A percentile compares a stretch with the other conserved stretches of the same genome.
phyloP scores from a whole-genome alignment of 2,888 invertebrate species.

The Lycophotia porphyrea region DNA sequence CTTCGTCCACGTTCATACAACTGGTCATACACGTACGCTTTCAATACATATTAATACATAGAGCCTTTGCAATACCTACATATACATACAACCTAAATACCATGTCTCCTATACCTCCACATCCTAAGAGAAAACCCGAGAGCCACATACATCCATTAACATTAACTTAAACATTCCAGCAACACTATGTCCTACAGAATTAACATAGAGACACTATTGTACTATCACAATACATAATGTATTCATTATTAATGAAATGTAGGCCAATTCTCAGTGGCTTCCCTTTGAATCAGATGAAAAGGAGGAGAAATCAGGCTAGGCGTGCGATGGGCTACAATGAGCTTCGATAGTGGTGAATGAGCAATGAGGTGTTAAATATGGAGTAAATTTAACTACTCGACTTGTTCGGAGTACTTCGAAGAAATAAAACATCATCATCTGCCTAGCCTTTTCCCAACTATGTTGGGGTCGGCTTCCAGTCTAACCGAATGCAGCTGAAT shows the following conservation, averaged over 20 bases:
- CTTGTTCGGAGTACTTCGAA: neutral
- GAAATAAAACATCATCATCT: no score
- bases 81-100: neutral
- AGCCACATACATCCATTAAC: slow-evolving; percentile 50
- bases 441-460: no score
- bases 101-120: slow-evolving; percentile 1
- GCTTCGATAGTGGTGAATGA: slow-evolving; percentile 11
- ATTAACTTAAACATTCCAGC: slow-evolving; percentile 45
- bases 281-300: slow-evolving; percentile 69
- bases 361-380: slow-evolving; percentile 1
- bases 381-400: slow-evolving; percentile 7
- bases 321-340: slow-evolving; percentile 63
- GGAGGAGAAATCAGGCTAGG: slow-evolving; percentile 71
- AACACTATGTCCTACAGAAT: slow-evolving; percentile 57
- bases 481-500: no score
- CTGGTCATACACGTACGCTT: neutral
- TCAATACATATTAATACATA: neutral
- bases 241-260: slow-evolving; percentile 68
- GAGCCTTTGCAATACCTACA: neutral
- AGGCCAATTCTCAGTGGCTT: slow-evolving; percentile 63
- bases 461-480: no score
- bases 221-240: slow-evolving; percentile 59
- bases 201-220: slow-evolving; percentile 61
- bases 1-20: neutral
- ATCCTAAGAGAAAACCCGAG: slow-evolving; percentile 41